Evolutionary conservation across 2,113 vertebrate genomes (phyloP).

Genomic region (Rhombomys opimus): DNA sequence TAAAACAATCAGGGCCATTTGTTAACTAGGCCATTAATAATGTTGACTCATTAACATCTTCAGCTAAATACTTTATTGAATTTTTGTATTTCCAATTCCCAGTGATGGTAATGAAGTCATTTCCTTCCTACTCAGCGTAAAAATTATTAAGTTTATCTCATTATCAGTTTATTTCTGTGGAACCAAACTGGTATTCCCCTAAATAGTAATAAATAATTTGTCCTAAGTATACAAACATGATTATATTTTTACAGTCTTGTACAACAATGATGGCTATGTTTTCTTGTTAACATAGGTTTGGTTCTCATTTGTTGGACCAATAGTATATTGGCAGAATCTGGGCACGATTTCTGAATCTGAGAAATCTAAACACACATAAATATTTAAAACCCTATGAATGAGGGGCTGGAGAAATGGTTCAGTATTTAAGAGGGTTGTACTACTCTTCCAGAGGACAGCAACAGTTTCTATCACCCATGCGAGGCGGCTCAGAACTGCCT

Average conservation of each 20-base stretch:
- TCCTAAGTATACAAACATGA: constrained; percentile 23
- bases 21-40: constrained; percentile 70
- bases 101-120: not conserved
- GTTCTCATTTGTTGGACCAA: constrained; percentile 32
- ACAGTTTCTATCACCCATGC: not conserved
- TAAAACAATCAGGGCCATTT: constrained; percentile 74
- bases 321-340: constrained; percentile 1
- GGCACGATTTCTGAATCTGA: not conserved
- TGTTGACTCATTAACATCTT: constrained; percentile 73
- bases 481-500: not conserved
- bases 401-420: not conserved
- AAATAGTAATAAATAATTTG: constrained; percentile 21
- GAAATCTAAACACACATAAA: constrained; percentile 54
- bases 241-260: constrained; percentile 5
- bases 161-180: not conserved
- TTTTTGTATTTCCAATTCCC: constrained; percentile 70
- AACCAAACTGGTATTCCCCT: constrained; percentile 2
- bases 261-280: not conserved
- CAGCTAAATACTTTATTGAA: constrained; percentile 65
- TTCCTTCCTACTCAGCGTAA: constrained; percentile 13
- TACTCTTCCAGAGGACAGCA: not conserved
- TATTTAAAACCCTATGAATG: not conserved
- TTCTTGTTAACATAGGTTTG: not conserved
- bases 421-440: not conserved
- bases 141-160: constrained; percentile 8